These are phyloP conservation scores for Prionailurus bengalensis DNA, from an alignment of 2,113 vertebrate genomes.

Conservation along the genomic window DNA sequence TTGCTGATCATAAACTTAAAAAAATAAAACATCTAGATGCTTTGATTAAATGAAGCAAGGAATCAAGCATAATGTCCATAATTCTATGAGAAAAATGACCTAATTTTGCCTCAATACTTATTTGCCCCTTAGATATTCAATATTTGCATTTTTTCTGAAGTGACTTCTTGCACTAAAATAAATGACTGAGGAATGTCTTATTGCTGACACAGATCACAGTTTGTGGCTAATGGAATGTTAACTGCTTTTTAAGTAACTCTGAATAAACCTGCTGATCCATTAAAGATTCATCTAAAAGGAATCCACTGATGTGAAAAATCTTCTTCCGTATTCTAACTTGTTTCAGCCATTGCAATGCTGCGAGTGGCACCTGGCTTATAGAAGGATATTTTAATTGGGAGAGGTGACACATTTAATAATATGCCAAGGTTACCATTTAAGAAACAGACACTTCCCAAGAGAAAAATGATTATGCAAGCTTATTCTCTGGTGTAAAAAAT, in stretches of 20 bases:
- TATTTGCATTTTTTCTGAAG: slow-evolving; percentile 85
- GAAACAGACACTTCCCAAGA: slow-evolving; percentile 23
- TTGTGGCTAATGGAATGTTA: slow-evolving; percentile 90
- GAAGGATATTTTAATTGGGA: slow-evolving; percentile 75
- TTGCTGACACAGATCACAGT: slow-evolving; percentile 88
- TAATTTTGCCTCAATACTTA: slow-evolving; percentile 78
- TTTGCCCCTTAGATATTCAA: slow-evolving; percentile 80
- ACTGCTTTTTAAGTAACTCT: slow-evolving; percentile 90
- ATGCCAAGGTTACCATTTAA: slow-evolving; percentile 55
- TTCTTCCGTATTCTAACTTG: slow-evolving; percentile 69
- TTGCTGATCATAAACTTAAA: slow-evolving; percentile 14
- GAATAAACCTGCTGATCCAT: slow-evolving; percentile 89
- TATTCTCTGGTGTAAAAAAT: neutral
- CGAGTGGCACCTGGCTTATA: slow-evolving; percentile 38
- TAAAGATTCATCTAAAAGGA: slow-evolving; percentile 85
- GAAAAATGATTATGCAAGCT: neutral
- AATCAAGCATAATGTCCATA: slow-evolving; percentile 68
- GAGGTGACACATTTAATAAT: neutral
- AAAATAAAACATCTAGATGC: slow-evolving; percentile 39
- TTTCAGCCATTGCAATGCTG: slow-evolving; percentile 53
- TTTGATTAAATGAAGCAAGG: slow-evolving; percentile 55
- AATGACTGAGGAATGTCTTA: slow-evolving; percentile 86
- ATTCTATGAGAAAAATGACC: slow-evolving; percentile 76
- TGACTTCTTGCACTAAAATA: slow-evolving; percentile 85
- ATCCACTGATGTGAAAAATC: slow-evolving; percentile 77